Evolutionary conservation across 2,113 vertebrate genomes (phyloP).

Genomic region (Poeciliopsis prolifica): DNA sequence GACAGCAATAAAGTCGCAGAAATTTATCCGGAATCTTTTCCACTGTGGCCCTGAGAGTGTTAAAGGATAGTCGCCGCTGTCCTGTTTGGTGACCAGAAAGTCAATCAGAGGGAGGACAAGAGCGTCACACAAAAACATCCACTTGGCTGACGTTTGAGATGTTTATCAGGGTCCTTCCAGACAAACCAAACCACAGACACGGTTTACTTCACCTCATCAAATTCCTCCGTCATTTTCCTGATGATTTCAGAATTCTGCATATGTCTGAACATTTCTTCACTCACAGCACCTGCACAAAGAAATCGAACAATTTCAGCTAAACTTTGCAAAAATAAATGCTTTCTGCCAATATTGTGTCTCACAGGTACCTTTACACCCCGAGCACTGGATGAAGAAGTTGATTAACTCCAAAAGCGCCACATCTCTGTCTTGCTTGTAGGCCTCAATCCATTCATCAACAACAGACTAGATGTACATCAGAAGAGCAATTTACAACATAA

Average conservation of each 20-base stretch:
- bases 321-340: neutral
- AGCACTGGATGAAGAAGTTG: conserved; percentile 99
- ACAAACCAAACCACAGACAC: neutral
- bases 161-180: neutral
- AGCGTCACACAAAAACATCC: too few relatives aligned
- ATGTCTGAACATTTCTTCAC: conserved; percentile 95
- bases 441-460: conserved; percentile 98
- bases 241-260: conserved; percentile 99
- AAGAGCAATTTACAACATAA: neutral
- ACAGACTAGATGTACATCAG: conserved; percentile 83
- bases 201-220: conserved; percentile 88
- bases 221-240: conserved; percentile 98
- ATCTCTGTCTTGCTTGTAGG: conserved; percentile 94
- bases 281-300: conserved; percentile 86
- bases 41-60: conserved; percentile 95
- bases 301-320: neutral
- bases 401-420: conserved; percentile 94
- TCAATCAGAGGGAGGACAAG: neutral
- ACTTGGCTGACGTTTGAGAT: neutral
- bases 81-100: conserved; percentile 74
- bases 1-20: conserved; percentile 95
- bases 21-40: conserved; percentile 97
- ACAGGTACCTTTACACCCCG: conserved; percentile 93
- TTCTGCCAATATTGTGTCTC: neutral
- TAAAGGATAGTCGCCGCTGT: conserved; percentile 96